These are phyloP conservation scores for Drosophila subsilvestris DNA, from an alignment of 2,888 invertebrate genomes.

Conservation along the genomic window DNA sequence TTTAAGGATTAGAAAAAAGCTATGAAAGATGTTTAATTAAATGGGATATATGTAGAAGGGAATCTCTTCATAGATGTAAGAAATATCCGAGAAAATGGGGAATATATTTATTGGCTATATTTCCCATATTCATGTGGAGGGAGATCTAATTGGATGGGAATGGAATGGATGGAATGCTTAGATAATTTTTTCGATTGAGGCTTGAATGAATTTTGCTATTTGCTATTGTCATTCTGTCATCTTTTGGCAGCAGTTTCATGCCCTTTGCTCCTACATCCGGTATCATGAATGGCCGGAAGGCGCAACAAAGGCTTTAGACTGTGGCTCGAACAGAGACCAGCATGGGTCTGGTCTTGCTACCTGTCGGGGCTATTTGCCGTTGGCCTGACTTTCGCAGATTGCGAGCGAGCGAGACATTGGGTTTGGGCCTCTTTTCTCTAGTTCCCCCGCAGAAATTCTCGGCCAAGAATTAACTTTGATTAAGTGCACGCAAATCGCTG, in stretches of 20 bases:
- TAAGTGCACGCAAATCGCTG: constrained; percentile 71
- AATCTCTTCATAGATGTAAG: no score
- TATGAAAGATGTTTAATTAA: background rate
- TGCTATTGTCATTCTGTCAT: background rate
- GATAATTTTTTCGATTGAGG: background rate
- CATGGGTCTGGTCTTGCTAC: background rate
- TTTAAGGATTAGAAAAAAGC: background rate
- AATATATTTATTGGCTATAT: no score
- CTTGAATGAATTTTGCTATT: background rate
- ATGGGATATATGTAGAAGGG: background rate
- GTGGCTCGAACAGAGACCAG: constrained; percentile 8
- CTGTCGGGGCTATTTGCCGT: constrained; percentile 30
- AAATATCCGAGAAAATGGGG: no score
- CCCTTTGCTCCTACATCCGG: constrained; percentile 63
- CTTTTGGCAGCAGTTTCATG: constrained; percentile 5
- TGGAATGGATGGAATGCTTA: background rate
- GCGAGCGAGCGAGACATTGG: background rate
- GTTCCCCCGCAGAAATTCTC: background rate
- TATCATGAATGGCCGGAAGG: constrained; percentile 70
- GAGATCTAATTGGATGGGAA: no score
- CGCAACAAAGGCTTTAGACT: constrained; percentile 45
- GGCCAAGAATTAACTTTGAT: constrained; percentile 73
- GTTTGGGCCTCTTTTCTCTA: no score
- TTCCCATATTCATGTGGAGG: no score
- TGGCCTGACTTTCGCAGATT: constrained; percentile 59